A percentile compares a stretch with the other conserved stretches of the same genome.
These are phyloP conservation scores for Hyperoodon ampullatus DNA, from an alignment of 2,113 vertebrate species.

Conservation along the genomic window DNA sequence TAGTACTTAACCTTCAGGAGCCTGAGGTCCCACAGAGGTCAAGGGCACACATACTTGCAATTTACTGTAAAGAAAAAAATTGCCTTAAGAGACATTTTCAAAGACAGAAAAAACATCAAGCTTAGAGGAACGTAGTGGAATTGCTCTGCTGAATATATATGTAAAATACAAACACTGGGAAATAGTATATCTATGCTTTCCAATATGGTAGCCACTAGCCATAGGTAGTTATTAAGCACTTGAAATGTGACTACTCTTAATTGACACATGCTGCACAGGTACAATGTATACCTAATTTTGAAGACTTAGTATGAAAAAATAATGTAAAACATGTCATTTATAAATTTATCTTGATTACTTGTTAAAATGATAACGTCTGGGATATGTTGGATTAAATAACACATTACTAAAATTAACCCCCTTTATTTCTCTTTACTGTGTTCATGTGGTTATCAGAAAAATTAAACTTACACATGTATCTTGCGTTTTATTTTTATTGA, in stretches of 20 bases:
- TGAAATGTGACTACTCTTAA: neutral
- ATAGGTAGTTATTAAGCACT: neutral
- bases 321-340: neutral
- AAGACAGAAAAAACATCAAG: neutral
- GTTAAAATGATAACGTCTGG: neutral
- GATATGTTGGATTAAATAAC: neutral
- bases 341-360: neutral
- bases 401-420: neutral
- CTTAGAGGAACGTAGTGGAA: neutral
- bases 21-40: neutral
- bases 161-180: neutral
- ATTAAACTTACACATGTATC: neutral
- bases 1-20: neutral
- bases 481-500: neutral
- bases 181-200: neutral
- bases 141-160: neutral
- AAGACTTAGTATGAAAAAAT: neutral
- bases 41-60: neutral
- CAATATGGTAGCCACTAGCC: neutral
- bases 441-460: neutral
- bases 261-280: fast-evolving
- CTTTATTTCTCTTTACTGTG: neutral
- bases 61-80: neutral
- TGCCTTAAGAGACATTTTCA: neutral
- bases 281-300: neutral